phyloP scores from a whole-genome alignment of 2,113 vertebrate genomes.

The Rousettus leschenaultii region DNA sequence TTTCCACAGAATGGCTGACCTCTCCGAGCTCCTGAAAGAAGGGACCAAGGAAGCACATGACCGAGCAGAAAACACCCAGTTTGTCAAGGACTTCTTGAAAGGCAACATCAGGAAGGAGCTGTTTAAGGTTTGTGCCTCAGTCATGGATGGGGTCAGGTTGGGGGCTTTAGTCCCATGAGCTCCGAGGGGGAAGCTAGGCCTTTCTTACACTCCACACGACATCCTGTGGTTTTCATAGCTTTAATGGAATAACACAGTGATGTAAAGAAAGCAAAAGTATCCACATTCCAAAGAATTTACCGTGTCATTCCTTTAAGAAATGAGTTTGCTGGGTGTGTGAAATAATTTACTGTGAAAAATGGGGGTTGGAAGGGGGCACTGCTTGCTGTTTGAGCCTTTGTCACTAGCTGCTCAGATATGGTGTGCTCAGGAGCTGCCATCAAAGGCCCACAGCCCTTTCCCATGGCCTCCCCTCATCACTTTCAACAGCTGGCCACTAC shows the following conservation, averaged over 20 bases:
- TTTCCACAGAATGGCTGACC: constrained; percentile 86
- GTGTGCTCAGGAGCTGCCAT: neutral
- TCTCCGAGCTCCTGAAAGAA: constrained; percentile 94
- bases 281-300: neutral
- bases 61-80: constrained; percentile 93
- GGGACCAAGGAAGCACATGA: constrained; percentile 96
- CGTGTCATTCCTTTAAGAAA: neutral
- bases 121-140: constrained; percentile 88
- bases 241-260: neutral
- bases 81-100: constrained; percentile 96
- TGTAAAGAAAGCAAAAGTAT: neutral
- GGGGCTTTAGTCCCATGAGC: neutral
- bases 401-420: neutral
- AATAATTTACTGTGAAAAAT: neutral
- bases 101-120: constrained; percentile 92
- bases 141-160: neutral
- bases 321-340: neutral
- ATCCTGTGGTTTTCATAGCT: neutral
- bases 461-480: neutral
- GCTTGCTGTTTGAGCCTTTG: neutral
- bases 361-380: neutral
- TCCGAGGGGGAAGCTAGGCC: neutral
- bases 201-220: neutral
- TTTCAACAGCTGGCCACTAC: constrained; percentile 87
- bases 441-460: neutral